Base-by-base conservation (phyloP, 53 echinoderm and acorn worm genomes). In the Crossaster papposus region DNA sequence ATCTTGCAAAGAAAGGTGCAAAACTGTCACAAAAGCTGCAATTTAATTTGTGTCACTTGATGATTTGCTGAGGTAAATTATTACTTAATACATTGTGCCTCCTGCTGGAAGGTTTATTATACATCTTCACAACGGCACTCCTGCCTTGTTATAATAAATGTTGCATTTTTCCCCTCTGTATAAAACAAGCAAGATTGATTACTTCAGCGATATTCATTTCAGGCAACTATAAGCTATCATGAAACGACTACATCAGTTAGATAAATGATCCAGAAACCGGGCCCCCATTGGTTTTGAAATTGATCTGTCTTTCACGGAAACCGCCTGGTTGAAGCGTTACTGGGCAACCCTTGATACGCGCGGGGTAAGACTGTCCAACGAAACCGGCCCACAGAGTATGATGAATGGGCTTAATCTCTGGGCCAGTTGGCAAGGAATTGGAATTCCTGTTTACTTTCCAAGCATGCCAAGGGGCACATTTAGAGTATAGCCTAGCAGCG, bases 401-500 rank as follows among this genome's bases (percentile, higher is more conserved):
- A 82, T 82, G 82, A 82, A 82, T 82, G 65, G 65, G 65, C 28
- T 38, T 82, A 82, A 82, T 82, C 82, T 82, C 70, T 51, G 28
- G 15, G 82, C 36, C 82, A 82, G 82, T 82, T 82, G 82, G 82
- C 82, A 55, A 37, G 82, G 37, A 82, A 32, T 64, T 30, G 70
- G 70, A 82, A 82, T 65, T 65, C 70, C 82, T 82, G 82, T 82
- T 82, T 82, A 82, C 82, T 82, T 33, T 36, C 81, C 30, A 64
- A 58, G 55, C n/a, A n/a, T n/a, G n/a, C n/a, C 80, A 64, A 58
- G 55, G 81, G 81, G 55, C 81, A 35, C 63, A 81, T 81, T 58
- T 22, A 51, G 30, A 36, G 65, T 37, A 68, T 38, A 65, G 63
- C 82, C 82, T 70, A 82, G 82, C 82, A 68, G 54, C 65, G 70